phyloP scores from a whole-genome alignment of 2,113 vertebrate genomes.

The Pyrgilauda ruficollis region DNA sequence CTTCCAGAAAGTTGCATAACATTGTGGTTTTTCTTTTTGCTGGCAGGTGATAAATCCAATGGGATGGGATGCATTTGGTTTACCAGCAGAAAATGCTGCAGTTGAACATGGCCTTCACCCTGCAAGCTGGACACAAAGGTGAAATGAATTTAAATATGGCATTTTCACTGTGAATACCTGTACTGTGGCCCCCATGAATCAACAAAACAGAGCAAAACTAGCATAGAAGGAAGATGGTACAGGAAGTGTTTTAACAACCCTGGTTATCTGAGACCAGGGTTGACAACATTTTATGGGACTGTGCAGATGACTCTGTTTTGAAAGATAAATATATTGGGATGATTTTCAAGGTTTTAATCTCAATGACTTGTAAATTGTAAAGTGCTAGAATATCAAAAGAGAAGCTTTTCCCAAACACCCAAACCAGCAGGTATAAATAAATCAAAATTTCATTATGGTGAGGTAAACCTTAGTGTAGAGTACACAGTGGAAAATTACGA shows the following conservation, averaged over 20 bases:
- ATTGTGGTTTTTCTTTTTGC: not conserved
- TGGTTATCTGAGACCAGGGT: not conserved
- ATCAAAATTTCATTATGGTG: not conserved
- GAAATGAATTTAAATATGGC: not conserved
- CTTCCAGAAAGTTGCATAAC: not conserved
- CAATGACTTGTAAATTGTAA: not conserved
- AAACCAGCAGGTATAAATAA: not conserved
- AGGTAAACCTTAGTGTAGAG: not conserved
- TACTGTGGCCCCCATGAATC: not conserved
- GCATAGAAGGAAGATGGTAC: not conserved
- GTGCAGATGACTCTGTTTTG: not conserved
- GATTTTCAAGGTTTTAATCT: slow-evolving; percentile 22
- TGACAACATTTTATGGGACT: not conserved
- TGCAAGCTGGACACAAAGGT: slow-evolving; percentile 92
- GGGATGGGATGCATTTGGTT: slow-evolving; percentile 97
- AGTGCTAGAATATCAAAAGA: not conserved
- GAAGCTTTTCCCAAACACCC: not conserved
- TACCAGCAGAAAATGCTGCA: slow-evolving; percentile 96
- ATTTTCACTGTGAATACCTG: not conserved
- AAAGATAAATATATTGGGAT: not conserved
- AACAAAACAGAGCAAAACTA: not conserved
- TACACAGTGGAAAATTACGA: not conserved
- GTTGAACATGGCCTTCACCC: slow-evolving; percentile 89
- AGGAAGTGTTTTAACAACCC: not conserved
- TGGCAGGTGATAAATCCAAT: slow-evolving; percentile 93